phyloP scores from a whole-genome alignment of 2,113 vertebrate genomes.

The Nettapus auritus region DNA sequence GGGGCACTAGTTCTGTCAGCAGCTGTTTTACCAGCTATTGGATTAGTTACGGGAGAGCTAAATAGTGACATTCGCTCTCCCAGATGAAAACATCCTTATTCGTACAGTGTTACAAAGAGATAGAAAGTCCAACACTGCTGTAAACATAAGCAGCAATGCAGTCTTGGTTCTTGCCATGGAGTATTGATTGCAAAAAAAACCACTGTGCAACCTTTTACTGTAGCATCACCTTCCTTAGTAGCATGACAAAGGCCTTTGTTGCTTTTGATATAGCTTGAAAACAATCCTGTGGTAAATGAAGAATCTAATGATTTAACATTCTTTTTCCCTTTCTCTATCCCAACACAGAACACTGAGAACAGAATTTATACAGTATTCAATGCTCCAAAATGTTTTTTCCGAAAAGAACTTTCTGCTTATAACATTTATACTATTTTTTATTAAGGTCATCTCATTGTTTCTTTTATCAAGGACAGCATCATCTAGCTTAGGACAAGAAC shows the following conservation, averaged over 20 bases:
- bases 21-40: background rate
- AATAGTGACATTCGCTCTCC: background rate
- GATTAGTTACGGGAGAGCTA: background rate
- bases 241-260: background rate
- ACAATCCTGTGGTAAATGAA: background rate
- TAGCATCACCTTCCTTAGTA: background rate
- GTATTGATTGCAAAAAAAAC: background rate
- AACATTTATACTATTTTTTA: background rate
- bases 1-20: background rate
- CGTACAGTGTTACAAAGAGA: background rate
- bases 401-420: background rate
- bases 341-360: background rate
- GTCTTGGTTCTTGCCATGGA: background rate
- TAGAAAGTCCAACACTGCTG: background rate
- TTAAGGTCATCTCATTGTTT: background rate
- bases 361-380: background rate
- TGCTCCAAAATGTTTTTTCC: background rate
- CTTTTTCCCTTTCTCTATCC: background rate
- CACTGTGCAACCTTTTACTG: background rate
- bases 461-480: background rate
- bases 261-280: slow-evolving; percentile 9
- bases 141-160: background rate
- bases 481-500: background rate
- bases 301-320: background rate
- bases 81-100: background rate